Evolutionary conservation across 2,113 vertebrate species (phyloP).

Genomic region (Phalacrocorax aristotelis): DNA sequence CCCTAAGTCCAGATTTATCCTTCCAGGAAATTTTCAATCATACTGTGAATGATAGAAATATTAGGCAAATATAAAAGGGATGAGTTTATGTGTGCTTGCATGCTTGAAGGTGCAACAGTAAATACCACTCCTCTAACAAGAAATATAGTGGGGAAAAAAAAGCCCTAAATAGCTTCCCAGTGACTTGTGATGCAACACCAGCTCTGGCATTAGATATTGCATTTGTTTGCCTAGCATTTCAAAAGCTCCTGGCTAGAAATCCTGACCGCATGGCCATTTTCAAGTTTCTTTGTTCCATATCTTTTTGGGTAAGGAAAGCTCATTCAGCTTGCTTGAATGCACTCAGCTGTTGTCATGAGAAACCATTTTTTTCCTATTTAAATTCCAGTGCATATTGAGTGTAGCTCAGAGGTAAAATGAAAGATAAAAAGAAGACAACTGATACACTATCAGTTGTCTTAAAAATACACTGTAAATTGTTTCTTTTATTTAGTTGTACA

Average conservation of each 20-base stretch:
- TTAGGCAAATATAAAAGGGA: not conserved
- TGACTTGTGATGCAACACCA: constrained; percentile 22
- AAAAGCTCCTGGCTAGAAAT: constrained; percentile 20
- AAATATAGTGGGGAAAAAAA: not conserved
- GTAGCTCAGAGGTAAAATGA: not conserved
- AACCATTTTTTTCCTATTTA: not conserved
- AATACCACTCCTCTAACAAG: not conserved
- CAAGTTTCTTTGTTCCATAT: not conserved
- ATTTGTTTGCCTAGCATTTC: constrained; percentile 39
- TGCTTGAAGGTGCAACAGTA: not conserved
- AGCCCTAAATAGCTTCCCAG: not conserved
- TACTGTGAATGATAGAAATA: not conserved
- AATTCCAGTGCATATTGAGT: not conserved
- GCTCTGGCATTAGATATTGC: not conserved
- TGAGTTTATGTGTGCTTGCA: not conserved
- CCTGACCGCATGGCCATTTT: not conserved
- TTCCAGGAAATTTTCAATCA: constrained; percentile 61
- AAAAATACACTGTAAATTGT: not conserved
- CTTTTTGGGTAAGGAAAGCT: not conserved
- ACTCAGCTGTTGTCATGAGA: not conserved
- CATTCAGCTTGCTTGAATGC: not conserved
- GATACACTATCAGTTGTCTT: not conserved
- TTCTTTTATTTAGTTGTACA: not conserved
- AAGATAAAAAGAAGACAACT: not conserved
- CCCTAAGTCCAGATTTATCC: not conserved